Evolutionary conservation across 2,113 vertebrate genomes (phyloP), one percentile per base, ranked within the genome.

Genomic region (Cichladusa arquata): DNA sequence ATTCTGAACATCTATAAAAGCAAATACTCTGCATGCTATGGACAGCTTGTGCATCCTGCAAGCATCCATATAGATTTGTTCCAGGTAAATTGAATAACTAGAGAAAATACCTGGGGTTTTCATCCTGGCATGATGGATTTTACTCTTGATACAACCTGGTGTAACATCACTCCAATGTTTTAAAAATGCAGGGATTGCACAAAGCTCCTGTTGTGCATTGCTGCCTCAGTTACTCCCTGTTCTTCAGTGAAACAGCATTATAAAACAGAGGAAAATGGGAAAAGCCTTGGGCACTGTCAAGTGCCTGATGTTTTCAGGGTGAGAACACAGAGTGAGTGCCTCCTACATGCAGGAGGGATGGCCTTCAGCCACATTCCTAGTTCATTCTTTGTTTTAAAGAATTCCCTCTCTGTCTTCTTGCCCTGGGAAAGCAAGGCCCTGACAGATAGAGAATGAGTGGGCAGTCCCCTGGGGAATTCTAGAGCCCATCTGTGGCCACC

Each of bases 1-100:
- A 86, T 88, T 86, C 76, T 90, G 64, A 92, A 71, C 58, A 84
- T 50, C 82, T 66, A 8, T 91, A 74, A 88, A 95, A 83, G 67
- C 76, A 93, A 93, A 73, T 78, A 38, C 64, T 88, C 60, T 64
- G 76, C 76, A 42, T 94, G 81, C 83, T 48, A 2, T 8, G 28
- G 87, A 58, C 71, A 88, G 74, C 85, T 93, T 4, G 2, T 78
- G 82, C 22, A 31, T 78, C 69, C 64, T 83, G 51, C 48, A 84
- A 76, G 57, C 73, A 56, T 83, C 83, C 53, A 2, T 61, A 65
- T 54, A 69, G 57, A 86, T 92, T 88, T 95, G 48, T 60, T 50
- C 84, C 69, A 92, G 50, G 36, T 50, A 15, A 92, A 65, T 42
- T 86, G 81, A 95, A 12, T 88, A 83, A 65, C 51, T 83, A 80